Base-by-base conservation (phyloP, 2,888 invertebrate species). In the Alloplasta piceator region DNA sequence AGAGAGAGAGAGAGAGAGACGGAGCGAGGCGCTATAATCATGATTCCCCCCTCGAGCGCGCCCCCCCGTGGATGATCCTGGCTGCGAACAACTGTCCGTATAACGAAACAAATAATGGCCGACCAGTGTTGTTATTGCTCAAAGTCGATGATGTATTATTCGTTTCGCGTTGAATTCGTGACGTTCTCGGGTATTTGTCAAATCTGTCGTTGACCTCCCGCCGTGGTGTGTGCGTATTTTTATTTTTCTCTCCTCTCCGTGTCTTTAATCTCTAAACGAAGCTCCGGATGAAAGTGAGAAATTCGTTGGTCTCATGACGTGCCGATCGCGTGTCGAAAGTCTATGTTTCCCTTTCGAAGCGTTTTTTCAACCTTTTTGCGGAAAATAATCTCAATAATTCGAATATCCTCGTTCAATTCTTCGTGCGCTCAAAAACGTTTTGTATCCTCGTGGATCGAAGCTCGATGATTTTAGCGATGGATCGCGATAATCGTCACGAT, bases 71-170 rank as follows among this genome's bases (percentile, higher is more conserved):
- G 14, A 52, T 12, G 6, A 52, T 52, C 52, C 6, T 50, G n/a
- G n/a, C 50, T 50, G 12, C 7, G 64, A 50, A 64, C 10, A 55
- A 55, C 46, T 64, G 14, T 74, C 48, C 46, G 50, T 61, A 26
- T 26, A 68, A 67, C 60, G 78, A 78, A 78, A 78, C 72, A 73
- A 72, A 85, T 85, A 89, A 89, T 89, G 88, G 89, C 87, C 83
- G 87, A 88, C 82, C 79, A 72, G 86, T 85, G 85, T 86, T 88
- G 86, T 87, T 87, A 86, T 89, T 86, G 83, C 26, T 26, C 26
- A 26, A 26, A 26, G 26, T 26, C 26, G 26, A 26, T 26, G 26
- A 26, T 26, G 26, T 26, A 26, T 26, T 26, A 26, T 26, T 26
- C 26, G 26, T 3, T 26, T 26, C 26, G 26, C 85, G 84, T 84